These are phyloP conservation scores for Galeopsomyia nigrocyanea DNA, from an alignment of 2,888 invertebrate species.

Conservation along the genomic window DNA sequence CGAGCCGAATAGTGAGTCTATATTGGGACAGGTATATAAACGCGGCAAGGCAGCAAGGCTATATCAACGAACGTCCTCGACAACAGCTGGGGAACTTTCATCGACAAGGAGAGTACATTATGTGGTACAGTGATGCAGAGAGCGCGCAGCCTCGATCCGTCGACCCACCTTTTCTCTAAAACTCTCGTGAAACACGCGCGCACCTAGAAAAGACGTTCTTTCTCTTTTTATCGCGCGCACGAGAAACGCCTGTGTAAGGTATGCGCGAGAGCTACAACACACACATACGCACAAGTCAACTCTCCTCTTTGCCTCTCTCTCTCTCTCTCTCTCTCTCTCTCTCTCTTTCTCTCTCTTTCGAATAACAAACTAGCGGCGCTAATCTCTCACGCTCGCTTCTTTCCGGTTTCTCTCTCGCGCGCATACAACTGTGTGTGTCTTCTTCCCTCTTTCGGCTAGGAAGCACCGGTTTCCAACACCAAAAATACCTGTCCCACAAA, in stretches of 20 bases:
- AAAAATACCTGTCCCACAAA: too few relatives aligned
- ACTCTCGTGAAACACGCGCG: neutral
- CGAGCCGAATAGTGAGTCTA: neutral
- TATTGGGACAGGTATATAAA: too few relatives aligned
- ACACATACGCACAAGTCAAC: too few relatives aligned
- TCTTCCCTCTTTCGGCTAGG: constrained; percentile 11
- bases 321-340: neutral
- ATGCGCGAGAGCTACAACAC: too few relatives aligned
- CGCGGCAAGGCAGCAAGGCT: too few relatives aligned
- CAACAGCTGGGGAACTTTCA: constrained; percentile 30
- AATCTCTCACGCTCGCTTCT: constrained; percentile 34
- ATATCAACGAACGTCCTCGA: too few relatives aligned
- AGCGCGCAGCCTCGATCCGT: constrained; percentile 33
- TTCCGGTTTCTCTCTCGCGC: constrained; percentile 24
- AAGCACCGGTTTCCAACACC: neutral
- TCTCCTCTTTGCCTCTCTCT: neutral
- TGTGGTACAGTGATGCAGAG: too few relatives aligned
- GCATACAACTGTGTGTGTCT: neutral
- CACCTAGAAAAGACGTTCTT: constrained; percentile 5
- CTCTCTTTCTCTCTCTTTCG: constrained; percentile 10
- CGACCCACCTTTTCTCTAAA: constrained; percentile 31
- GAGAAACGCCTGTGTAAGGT: constrained; percentile 12
- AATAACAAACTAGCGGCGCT: constrained; percentile 23
- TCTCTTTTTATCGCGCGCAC: constrained; percentile 11
- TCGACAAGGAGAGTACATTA: constrained; percentile 7